A percentile compares a stretch with the other conserved stretches of the same genome.
These are phyloP conservation scores for Oryctolagus cuniculus DNA, from an alignment of 2,113 vertebrate genomes.

Conservation along the genomic window mOryCun1.1 NC_091442.1:19117501-19118000, in stretches of 20 bases:
- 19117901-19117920: slow-evolving; percentile 56
- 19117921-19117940: slow-evolving; percentile 49
- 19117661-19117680: slow-evolving; percentile 47
- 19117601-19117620: slow-evolving; percentile 59
- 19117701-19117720: neutral
- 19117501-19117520: neutral
- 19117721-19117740: slow-evolving; percentile 16
- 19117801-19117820: slow-evolving; percentile 16
- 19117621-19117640: slow-evolving; percentile 19
- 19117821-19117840: slow-evolving; percentile 43
- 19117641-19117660: neutral
- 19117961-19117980: slow-evolving; percentile 78
- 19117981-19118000: slow-evolving; percentile 76
- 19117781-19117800: slow-evolving; percentile 3
- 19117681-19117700: slow-evolving; percentile 49
- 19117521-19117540: neutral
- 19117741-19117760: slow-evolving; percentile 48
- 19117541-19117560: neutral
- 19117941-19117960: slow-evolving; percentile 71
- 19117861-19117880: slow-evolving; percentile 68
- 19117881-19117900: slow-evolving; percentile 1
- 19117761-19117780: slow-evolving; percentile 40
- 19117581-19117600: neutral
- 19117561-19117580: neutral
- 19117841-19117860: slow-evolving; percentile 69